Conservation (phyloP, 2,888 invertebrate genomes). For the Leucophenga montana region DNA sequence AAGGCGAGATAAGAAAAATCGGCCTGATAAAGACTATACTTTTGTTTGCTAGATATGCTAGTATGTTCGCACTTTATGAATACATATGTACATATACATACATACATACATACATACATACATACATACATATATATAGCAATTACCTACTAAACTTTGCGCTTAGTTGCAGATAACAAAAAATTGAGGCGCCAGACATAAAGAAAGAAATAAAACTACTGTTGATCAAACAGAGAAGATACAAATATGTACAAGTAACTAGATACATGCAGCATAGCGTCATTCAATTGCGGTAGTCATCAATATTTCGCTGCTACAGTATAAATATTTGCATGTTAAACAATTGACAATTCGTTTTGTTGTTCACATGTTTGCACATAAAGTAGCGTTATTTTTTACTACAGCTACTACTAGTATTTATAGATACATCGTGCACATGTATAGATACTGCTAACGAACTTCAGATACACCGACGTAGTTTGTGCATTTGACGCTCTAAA, state of each 20-base stretch:
- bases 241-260: background rate
- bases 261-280: slow-evolving; percentile 38
- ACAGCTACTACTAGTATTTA: background rate
- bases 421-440: background rate
- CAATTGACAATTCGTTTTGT: slow-evolving; percentile 35
- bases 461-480: slow-evolving; percentile 10
- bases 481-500: slow-evolving; percentile 21
- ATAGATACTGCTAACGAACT: no score
- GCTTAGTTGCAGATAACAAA: slow-evolving; percentile 14
- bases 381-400: background rate
- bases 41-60: slow-evolving; percentile 14
- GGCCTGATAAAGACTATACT: no score
- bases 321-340: slow-evolving; percentile 40
- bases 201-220: no score
- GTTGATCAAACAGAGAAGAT: slow-evolving; percentile 41
- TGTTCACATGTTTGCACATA: slow-evolving; percentile 6
- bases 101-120: no score
- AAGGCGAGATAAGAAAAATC: no score
- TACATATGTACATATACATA: slow-evolving; percentile 40
- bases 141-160: slow-evolving; percentile 52
- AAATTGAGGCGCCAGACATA: background rate
- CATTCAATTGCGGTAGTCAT: slow-evolving; percentile 31
- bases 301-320: background rate
- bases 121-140: slow-evolving; percentile 35
- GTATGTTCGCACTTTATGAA: slow-evolving; percentile 46